Evolutionary conservation across 2,888 invertebrate species (phyloP), one percentile per base, ranked within the genome.

Genomic region (Pimpla rufipes): DNA sequence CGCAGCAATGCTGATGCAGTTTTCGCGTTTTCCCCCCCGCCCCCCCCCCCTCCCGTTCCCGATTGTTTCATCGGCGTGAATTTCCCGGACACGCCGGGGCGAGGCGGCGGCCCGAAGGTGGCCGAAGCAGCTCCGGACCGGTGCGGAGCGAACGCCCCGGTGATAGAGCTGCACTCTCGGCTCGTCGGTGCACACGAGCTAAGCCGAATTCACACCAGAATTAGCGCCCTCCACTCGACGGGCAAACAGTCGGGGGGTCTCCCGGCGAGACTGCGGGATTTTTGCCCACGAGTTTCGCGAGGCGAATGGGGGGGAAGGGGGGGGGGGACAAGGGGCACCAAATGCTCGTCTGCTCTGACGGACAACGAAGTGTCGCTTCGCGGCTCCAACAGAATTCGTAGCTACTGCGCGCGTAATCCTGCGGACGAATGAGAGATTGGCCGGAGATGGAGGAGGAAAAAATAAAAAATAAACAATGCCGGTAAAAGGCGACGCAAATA

Each of bases 1-100:
- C 86, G 87, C 77, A 81, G 62, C 86, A 79, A 79, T 70, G 83
- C 85, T 88, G 91, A 91, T 90, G 90, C 90, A 90, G 89, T 91
- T 91, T 90, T 90, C 90, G 87, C 88, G 89, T 90, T 87, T 87
- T 29, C 29, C 29, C 29, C 29, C 29, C 5, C 29, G 29, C 85
- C 81, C n/a, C n/a, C n/a, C n/a, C n/a, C n/a, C n/a, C n/a, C n/a
- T n/a, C n/a, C n/a, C n/a, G n/a, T n/a, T n/a, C n/a, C 76, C 88
- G 88, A 91, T 90, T 90, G 89, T 90, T 91, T 89, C 86, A 87
- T 83, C 87, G 81, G 82, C 85, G 85, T 78, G 85, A 68, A 86
- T 81, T 88, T 84, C 84, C 83, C 55, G 42, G 57, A 66, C 64
- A 75, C 70, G 68, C 52, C 18, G 37, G 18, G 81, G 50, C n/a